These are phyloP conservation scores for Cheilosia soror DNA, from an alignment of 2,888 invertebrate genomes.

Conservation along the genomic window DNA sequence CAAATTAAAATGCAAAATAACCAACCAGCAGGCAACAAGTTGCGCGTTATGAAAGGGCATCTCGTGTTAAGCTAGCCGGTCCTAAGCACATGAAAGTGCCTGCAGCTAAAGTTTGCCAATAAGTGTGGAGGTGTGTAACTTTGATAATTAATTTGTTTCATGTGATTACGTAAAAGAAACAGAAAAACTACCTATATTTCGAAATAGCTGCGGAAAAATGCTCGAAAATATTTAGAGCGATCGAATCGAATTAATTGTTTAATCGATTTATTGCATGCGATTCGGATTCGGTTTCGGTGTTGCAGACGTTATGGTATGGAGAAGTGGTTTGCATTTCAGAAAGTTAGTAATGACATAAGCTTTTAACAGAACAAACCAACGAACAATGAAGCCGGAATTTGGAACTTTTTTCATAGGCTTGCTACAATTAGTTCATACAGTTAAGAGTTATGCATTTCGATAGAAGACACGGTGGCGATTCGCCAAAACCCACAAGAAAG, in stretches of 20 bases:
- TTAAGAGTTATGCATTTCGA: no score
- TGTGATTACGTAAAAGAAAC: constrained; percentile 9
- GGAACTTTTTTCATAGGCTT: no score
- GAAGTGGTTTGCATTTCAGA: background rate
- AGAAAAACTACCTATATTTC: constrained; percentile 4
- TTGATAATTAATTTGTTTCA: constrained; percentile 27
- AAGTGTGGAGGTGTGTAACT: constrained; percentile 9
- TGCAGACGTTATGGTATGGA: background rate
- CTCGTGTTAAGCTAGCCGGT: background rate
- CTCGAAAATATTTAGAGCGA: background rate
- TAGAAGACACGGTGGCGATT: no score
- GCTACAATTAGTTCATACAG: no score
- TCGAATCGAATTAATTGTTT: constrained; percentile 15
- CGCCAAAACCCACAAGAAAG: no score
- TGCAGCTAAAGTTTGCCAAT: constrained; percentile 8
- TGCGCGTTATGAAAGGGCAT: constrained; percentile 5
- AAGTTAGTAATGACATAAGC: no score
- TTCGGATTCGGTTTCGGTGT: background rate
- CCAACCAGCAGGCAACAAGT: background rate
- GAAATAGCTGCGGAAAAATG: constrained; percentile 2
- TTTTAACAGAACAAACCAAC: no score
- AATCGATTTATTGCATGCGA: constrained; percentile 22
- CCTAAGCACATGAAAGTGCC: background rate
- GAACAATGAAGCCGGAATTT: no score
- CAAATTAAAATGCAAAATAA: constrained; percentile 45